Base-by-base conservation (phyloP, 2,888 invertebrate species). In the Cheilosia pagana region DNA sequence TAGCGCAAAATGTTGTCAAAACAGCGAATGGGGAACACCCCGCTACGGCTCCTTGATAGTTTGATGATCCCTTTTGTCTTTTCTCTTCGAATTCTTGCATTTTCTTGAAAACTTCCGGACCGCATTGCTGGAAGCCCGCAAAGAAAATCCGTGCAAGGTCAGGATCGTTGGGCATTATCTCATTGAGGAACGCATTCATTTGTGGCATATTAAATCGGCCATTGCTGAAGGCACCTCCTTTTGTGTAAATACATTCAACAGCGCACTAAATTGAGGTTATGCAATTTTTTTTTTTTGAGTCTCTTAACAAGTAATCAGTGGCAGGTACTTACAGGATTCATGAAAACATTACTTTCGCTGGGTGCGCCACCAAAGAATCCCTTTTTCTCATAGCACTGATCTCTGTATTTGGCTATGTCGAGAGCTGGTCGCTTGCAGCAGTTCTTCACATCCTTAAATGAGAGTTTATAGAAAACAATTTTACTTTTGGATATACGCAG, bases 11-110 rank as follows among this genome's bases (percentile, higher is more conserved):
- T 1, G 77, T 41, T 0, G 71, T 7, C 10, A 67, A 10, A 0
- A 77, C 48, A n/a, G 81, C 71, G 19, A 55, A 77, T 2, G 81
- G 77, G 8, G 81, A 76, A 21, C 81, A 81, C 6, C 23, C 25
- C 14, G 12, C 43, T 19, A 12, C 28, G 10, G 43, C 35, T 14
- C 21, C 39, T 14, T 16, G 39, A 60, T 23, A 16, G 5, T 21
- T 52, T 53, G 62, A 45, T 31, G 28, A 31, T 8, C 5, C 10
- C 14, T 53, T n/a, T 48, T 28, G 4, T 35, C 10, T 10, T 70
- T 50, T 71, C 3, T 5, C 31, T 55, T 65, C 65, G 23, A 60
- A 76, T 16, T 65, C 81, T 28, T 77, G 50, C 41, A 77, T 55
- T 41, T 67, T 82, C 1, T 12, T 31, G 3, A 10, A 21, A 19